These are phyloP conservation scores for Scartelaos histophorus DNA, from an alignment of 2,113 vertebrate species.

Conservation along the genomic window DNA sequence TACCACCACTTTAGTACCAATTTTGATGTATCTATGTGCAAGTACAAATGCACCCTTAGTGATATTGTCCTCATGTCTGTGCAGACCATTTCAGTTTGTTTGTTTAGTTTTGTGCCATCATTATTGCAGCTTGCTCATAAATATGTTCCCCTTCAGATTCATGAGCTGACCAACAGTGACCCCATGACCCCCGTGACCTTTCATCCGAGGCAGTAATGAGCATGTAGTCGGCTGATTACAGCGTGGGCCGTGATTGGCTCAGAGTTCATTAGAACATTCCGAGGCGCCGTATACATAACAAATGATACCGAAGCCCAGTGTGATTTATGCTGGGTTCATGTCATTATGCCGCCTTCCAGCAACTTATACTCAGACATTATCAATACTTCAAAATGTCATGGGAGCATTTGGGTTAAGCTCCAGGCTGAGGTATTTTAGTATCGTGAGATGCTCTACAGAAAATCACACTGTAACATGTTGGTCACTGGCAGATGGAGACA, in stretches of 20 bases:
- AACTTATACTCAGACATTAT: background rate
- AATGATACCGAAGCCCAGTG: conserved; percentile 15
- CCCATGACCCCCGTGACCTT: conserved; percentile 20
- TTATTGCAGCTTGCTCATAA: background rate
- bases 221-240: conserved; percentile 40
- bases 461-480: too few relatives aligned
- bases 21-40: too few relatives aligned
- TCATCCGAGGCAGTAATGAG: conserved; percentile 51
- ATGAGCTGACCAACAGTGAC: conserved; percentile 23
- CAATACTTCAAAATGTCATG: background rate
- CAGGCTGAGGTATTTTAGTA: background rate
- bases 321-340: conserved; percentile 39
- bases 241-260: conserved; percentile 20
- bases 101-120: background rate
- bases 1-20: too few relatives aligned
- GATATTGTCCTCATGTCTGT: background rate
- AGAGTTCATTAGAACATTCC: conserved; percentile 33
- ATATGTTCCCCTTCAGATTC: conserved; percentile 9
- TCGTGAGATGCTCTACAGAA: too few relatives aligned
- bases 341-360: conserved; percentile 11
- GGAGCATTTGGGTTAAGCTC: background rate
- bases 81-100: background rate
- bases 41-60: too few relatives aligned
- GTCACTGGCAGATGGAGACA: too few relatives aligned
- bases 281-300: conserved; percentile 20